Percentiles rank a stretch among this genome's conserved stretches.
These are phyloP conservation scores for Coptodon bakossiorum DNA, from an alignment of 2,113 vertebrate genomes.

Conservation along the genomic window DNA sequence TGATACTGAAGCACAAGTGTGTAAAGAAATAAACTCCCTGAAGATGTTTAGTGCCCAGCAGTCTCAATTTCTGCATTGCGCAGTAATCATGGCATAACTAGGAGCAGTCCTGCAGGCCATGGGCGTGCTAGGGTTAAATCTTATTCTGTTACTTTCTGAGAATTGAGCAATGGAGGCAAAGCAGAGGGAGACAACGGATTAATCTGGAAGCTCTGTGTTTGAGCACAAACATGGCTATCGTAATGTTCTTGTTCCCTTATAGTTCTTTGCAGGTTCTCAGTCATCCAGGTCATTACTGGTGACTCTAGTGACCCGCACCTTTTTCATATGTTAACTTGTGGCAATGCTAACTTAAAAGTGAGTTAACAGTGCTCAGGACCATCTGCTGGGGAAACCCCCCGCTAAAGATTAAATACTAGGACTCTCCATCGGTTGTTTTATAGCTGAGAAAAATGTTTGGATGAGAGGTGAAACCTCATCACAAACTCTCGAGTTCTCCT, in stretches of 20 bases:
- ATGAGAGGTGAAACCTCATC: no score
- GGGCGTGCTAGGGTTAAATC: neutral
- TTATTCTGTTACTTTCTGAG: neutral
- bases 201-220: neutral
- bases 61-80: neutral
- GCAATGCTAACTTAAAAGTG: neutral
- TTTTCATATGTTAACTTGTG: neutral
- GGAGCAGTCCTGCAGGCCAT: neutral
- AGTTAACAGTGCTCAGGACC: neutral
- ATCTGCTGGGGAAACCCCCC: neutral
- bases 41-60: neutral
- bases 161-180: neutral
- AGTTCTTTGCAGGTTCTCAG: neutral
- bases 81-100: neutral
- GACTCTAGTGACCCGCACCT: rapidly evolving
- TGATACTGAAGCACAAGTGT: neutral
- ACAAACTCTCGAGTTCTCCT: neutral
- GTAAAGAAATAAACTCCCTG: neutral
- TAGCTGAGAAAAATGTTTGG: no score
- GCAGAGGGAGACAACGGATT: neutral
- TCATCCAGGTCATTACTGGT: neutral
- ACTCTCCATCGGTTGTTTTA: no score
- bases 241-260: neutral
- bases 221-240: neutral
- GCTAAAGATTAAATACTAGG: neutral